A percentile compares a stretch with the other conserved stretches of the same genome.
These are phyloP conservation scores for Cyprinodon tularosa DNA, from an alignment of 2,113 vertebrate species.

Conservation along the genomic window DNA sequence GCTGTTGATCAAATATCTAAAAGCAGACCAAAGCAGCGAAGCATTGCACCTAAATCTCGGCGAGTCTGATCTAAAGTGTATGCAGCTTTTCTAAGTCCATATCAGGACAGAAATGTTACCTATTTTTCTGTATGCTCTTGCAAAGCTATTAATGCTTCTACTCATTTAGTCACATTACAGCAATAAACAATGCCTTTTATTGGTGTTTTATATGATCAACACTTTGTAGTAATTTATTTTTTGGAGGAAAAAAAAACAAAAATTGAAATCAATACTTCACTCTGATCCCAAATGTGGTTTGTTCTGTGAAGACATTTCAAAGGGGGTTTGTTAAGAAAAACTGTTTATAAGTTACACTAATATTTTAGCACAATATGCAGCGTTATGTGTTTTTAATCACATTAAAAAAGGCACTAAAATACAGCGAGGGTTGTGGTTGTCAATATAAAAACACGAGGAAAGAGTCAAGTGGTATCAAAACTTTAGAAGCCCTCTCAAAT, in stretches of 20 bases:
- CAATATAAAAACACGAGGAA: neutral
- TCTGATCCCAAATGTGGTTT: neutral
- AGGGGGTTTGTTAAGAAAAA: too few relatives aligned
- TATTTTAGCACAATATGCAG: too few relatives aligned
- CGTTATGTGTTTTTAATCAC: too few relatives aligned
- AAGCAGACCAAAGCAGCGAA: neutral
- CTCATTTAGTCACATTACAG: too few relatives aligned
- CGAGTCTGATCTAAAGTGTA: neutral
- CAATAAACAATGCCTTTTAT: neutral
- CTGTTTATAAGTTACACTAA: too few relatives aligned
- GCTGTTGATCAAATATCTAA: constrained; percentile 1
- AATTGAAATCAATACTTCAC: neutral
- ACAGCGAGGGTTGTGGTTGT: neutral
- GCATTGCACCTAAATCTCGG: neutral
- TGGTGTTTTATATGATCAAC: neutral
- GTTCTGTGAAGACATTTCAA: too few relatives aligned
- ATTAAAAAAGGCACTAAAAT: too few relatives aligned
- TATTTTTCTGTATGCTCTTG: neutral
- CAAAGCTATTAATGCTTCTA: too few relatives aligned
- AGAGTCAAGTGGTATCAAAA: too few relatives aligned
- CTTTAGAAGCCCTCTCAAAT: too few relatives aligned
- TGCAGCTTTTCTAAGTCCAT: neutral
- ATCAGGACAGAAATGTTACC: neutral
- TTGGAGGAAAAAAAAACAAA: neutral
- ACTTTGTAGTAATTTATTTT: neutral